These are phyloP conservation scores for Leptinotarsa rubiginosa DNA, from an alignment of 2,888 invertebrate species.

Conservation along the genomic window DNA sequence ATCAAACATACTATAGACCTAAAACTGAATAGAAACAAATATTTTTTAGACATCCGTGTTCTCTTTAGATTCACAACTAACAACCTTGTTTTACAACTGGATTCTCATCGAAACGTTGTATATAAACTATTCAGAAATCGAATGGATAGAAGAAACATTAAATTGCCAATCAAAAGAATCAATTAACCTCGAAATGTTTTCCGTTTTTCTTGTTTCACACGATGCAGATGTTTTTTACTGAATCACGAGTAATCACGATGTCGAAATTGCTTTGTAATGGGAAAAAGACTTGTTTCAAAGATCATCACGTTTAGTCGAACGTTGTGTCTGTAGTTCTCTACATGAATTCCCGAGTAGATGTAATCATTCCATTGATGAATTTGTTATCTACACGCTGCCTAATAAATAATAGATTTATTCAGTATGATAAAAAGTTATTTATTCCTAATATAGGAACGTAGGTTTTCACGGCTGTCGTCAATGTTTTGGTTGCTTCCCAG, in stretches of 20 bases:
- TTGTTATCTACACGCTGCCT: not conserved
- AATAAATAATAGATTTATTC: no score
- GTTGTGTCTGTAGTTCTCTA: not conserved
- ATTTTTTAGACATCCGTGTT: no score
- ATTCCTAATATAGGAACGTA: no score
- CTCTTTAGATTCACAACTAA: not conserved
- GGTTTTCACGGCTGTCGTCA: no score
- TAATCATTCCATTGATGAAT: not conserved
- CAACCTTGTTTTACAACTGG: not conserved
- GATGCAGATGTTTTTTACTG: slow-evolving; percentile 16
- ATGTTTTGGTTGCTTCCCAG: no score
- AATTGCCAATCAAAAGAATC: slow-evolving; percentile 14
- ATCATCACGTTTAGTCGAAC: not conserved
- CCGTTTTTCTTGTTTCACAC: slow-evolving; percentile 16
- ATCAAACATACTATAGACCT: no score
- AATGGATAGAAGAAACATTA: slow-evolving; percentile 3
- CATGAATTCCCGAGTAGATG: no score
- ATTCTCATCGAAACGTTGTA: not conserved
- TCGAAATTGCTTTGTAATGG: slow-evolving; percentile 12
- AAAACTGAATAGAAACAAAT: no score
- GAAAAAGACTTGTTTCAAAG: slow-evolving; percentile 3
- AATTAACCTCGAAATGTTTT: slow-evolving; percentile 19
- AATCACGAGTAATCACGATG: slow-evolving; percentile 10
- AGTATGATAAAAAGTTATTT: no score
- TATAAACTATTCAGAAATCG: not conserved